phyloP scores from a whole-genome alignment of 2,113 vertebrate genomes.

The Rhineura floridana region DNA sequence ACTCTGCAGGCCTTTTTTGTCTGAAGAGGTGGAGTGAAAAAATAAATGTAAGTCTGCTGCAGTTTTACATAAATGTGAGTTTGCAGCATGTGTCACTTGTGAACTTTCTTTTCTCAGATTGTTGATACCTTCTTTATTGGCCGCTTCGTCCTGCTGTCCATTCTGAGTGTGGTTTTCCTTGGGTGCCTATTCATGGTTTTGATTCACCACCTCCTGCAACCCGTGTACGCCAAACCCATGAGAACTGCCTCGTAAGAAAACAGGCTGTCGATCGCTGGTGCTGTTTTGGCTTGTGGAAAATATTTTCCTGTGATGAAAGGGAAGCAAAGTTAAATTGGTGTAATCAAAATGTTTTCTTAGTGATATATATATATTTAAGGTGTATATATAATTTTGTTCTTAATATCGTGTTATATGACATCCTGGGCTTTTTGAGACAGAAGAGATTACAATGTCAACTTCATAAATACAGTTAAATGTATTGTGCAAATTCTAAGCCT shows the following conservation, averaged over 20 bases:
- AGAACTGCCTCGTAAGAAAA: constrained; percentile 39
- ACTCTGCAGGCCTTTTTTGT: too few relatives aligned
- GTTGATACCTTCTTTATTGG: constrained; percentile 89
- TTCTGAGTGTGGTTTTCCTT: constrained; percentile 75
- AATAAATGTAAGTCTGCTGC: not conserved
- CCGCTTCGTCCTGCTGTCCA: constrained; percentile 85
- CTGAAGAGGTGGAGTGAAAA: too few relatives aligned
- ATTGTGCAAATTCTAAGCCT: not conserved
- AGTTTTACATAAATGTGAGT: not conserved
- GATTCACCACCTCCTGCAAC: constrained; percentile 85
- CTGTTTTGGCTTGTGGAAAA: too few relatives aligned
- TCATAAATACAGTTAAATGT: not conserved
- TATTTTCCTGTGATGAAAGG: too few relatives aligned
- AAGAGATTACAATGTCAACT: not conserved
- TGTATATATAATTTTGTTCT: not conserved
- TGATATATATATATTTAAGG: not conserved
- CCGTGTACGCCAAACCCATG: constrained; percentile 85
- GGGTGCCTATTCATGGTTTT: constrained; percentile 85
- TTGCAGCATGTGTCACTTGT: not conserved
- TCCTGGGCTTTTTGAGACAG: not conserved
- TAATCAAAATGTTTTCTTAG: not conserved
- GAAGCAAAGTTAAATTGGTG: not conserved
- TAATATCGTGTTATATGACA: not conserved
- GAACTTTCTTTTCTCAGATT: constrained; percentile 72
- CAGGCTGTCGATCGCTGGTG: too few relatives aligned